A percentile compares a stretch with the other conserved stretches of the same genome.
Evolutionary conservation across 2,113 vertebrate genomes (phyloP).

Genomic region (Hiodon alosoides): DNA sequence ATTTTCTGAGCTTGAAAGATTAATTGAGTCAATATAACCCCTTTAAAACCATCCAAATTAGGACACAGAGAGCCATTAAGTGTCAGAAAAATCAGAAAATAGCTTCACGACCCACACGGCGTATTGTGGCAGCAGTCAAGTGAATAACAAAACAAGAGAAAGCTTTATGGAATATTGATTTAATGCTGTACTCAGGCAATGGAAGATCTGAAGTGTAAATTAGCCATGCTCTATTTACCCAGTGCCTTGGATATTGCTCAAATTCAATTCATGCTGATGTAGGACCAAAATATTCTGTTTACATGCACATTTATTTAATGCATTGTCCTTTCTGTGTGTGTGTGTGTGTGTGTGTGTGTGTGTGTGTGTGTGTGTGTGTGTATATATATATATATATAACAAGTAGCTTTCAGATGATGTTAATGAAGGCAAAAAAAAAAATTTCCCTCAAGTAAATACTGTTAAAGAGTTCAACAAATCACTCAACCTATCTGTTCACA

Average conservation of each 20-base stretch:
- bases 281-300: slow-evolving; percentile 1
- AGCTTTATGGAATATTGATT: slow-evolving; percentile 89
- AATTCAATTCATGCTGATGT: slow-evolving; percentile 53
- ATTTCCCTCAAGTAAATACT: too few relatives aligned
- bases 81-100: slow-evolving; percentile 65
- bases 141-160: slow-evolving; percentile 84
- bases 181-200: slow-evolving; percentile 81
- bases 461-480: too few relatives aligned
- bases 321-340: not conserved
- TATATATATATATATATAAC: too few relatives aligned
- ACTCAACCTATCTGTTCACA: not conserved
- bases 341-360: too few relatives aligned
- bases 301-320: not conserved
- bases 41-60: slow-evolving; percentile 54
- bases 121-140: slow-evolving; percentile 78
- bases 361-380: too few relatives aligned
- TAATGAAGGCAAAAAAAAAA: too few relatives aligned
- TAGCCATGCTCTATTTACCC: slow-evolving; percentile 89
- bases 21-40: slow-evolving; percentile 44
- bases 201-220: slow-evolving; percentile 75
- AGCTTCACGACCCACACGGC: slow-evolving; percentile 65
- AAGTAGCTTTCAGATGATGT: too few relatives aligned
- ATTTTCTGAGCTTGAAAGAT: slow-evolving; percentile 28
- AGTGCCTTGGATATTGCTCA: slow-evolving; percentile 72
- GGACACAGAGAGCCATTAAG: slow-evolving; percentile 50